Percentiles rank a stretch among this genome's conserved stretches.
Conservation (phyloP, 2,888 invertebrate genomes). For the Lymantria monacha region DNA sequence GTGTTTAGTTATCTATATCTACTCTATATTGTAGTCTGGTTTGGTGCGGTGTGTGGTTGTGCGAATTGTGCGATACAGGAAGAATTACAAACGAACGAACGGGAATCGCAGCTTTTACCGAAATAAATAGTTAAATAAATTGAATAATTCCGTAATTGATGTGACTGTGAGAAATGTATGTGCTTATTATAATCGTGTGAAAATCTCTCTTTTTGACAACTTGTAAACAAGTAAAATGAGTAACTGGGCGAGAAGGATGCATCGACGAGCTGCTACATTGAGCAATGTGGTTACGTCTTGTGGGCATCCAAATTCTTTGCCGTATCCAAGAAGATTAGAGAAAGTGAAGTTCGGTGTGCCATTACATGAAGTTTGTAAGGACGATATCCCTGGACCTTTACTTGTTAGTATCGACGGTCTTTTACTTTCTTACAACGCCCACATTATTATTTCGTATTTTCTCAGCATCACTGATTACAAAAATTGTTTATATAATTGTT, state of each 20-base stretch:
- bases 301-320: constrained; percentile 90
- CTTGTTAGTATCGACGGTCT: constrained; percentile 83
- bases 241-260: constrained; percentile 96
- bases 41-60: constrained; percentile 11
- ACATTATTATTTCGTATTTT: constrained; percentile 14
- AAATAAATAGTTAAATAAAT: constrained; percentile 14
- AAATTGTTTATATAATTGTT: too few relatives aligned
- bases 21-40: too few relatives aligned
- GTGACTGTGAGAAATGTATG: constrained; percentile 28
- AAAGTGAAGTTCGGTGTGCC: constrained; percentile 97
- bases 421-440: constrained; percentile 29
- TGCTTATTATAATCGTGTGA: constrained; percentile 23
- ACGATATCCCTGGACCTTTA: constrained; percentile 96
- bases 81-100: constrained; percentile 23
- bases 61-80: constrained; percentile 12
- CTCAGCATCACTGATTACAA: constrained; percentile 12
- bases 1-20: too few relatives aligned
- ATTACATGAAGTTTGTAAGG: constrained; percentile 96
- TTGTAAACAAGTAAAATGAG: constrained; percentile 84
- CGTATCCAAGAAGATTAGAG: constrained; percentile 92
- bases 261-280: constrained; percentile 93
- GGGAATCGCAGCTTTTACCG: constrained; percentile 16
- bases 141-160: background rate
- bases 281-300: constrained; percentile 96
- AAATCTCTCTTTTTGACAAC: constrained; percentile 20